These are phyloP conservation scores for Manis crassicaudata DNA, from an alignment of 2,797 vertebrate genomes.

Conservation along the genomic window DNA sequence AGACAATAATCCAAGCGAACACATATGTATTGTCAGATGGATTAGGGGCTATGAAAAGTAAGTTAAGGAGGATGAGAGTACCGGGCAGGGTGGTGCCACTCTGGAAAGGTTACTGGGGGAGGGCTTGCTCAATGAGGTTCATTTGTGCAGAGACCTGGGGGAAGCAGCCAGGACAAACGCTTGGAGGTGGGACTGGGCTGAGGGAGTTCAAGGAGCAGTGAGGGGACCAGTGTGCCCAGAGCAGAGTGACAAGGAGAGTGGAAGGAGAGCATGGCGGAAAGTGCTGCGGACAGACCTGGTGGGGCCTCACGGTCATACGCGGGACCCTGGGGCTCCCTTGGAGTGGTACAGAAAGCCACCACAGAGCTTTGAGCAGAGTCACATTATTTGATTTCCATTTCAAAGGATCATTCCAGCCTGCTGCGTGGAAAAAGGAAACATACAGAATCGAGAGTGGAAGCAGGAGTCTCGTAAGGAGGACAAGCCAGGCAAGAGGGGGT, in stretches of 20 bases:
- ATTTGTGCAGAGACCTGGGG: neutral
- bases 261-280: neutral
- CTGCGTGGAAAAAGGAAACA: neutral
- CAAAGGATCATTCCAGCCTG: neutral
- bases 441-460: neutral
- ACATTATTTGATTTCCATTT: neutral
- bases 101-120: neutral
- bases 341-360: neutral
- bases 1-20: neutral
- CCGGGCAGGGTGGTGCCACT: neutral
- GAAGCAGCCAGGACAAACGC: neutral
- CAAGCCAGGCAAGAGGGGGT: neutral
- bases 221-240: too few relatives aligned
- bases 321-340: neutral
- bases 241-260: fast-evolving
- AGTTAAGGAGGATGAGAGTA: neutral
- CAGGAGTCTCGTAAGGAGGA: neutral
- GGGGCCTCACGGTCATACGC: fast-evolving
- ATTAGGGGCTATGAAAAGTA: neutral
- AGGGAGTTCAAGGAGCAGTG: neutral
- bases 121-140: neutral
- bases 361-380: neutral
- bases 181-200: neutral
- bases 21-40: neutral
- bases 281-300: neutral